Evolutionary conservation across 2,797 vertebrate species (phyloP).

Genomic region (Poliocrania exsul): DNA sequence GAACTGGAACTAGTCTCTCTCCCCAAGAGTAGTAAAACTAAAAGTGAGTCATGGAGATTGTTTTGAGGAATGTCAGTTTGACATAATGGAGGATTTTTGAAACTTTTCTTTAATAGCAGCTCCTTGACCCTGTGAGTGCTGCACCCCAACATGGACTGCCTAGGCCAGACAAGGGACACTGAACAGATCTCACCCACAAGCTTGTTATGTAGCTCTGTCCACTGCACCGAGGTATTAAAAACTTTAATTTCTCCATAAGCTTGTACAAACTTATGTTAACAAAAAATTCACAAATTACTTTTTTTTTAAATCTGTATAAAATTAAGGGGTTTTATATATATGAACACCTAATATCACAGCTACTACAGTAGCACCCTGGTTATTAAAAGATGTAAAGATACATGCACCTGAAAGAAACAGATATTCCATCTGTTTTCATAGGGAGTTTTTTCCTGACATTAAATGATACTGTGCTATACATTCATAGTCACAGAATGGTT

Average conservation of each 20-base stretch:
- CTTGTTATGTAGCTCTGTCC: no score
- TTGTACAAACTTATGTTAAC: background rate
- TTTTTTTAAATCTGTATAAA: background rate
- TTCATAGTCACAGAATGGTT: background rate
- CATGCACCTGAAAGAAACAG: background rate
- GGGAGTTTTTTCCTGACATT: background rate
- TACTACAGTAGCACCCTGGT: background rate
- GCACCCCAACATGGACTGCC: background rate
- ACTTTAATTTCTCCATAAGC: background rate
- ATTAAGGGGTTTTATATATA: no score
- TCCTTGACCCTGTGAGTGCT: background rate
- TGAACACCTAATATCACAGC: background rate
- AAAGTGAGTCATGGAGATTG: accelerated
- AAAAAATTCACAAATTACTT: background rate
- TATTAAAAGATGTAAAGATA: background rate
- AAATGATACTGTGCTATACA: background rate
- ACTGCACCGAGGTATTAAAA: background rate
- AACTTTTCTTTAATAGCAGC: background rate
- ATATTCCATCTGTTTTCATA: background rate
- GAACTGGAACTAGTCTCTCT: background rate
- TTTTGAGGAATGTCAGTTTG: background rate
- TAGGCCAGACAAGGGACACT: background rate
- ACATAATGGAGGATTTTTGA: background rate
- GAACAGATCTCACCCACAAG: background rate
- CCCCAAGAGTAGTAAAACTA: background rate